phyloP scores from a whole-genome alignment of 2,113 vertebrate genomes.

The Oreocharis arfaki region DNA sequence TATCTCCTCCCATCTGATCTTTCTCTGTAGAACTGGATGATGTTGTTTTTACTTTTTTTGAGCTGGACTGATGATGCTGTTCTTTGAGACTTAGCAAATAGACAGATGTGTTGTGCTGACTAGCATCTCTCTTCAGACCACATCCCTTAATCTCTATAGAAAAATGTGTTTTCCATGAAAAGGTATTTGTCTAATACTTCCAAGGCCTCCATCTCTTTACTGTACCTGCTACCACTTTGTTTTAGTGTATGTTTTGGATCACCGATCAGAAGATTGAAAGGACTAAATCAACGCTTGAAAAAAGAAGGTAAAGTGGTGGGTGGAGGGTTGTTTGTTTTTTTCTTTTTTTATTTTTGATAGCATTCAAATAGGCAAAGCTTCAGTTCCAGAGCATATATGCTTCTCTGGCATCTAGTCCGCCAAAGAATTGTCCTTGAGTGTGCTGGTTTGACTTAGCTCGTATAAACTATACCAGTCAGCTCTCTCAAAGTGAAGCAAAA shows the following conservation, averaged over 20 bases:
- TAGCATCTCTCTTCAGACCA: neutral
- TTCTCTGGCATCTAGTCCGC: neutral
- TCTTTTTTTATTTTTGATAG: neutral
- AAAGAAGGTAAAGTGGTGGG: neutral
- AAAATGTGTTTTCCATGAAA: neutral
- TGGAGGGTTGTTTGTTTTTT: neutral
- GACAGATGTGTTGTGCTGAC: neutral
- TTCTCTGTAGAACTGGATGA: neutral
- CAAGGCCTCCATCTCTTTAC: neutral
- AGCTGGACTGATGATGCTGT: neutral
- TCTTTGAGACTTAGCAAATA: neutral
- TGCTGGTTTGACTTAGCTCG: neutral
- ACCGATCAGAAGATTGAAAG: neutral
- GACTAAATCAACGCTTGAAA: neutral
- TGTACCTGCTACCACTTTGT: neutral
- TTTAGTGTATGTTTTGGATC: neutral
- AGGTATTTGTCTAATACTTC: neutral
- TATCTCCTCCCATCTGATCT: neutral
- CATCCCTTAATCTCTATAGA: neutral
- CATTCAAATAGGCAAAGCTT: neutral
- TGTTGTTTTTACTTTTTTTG: neutral
- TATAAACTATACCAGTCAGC: neutral
- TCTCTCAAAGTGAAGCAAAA: constrained; percentile 19
- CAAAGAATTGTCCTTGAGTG: neutral
- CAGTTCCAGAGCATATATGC: neutral